Conservation (phyloP, 2,888 invertebrate species). For the Muschampia staudingeri region DNA sequence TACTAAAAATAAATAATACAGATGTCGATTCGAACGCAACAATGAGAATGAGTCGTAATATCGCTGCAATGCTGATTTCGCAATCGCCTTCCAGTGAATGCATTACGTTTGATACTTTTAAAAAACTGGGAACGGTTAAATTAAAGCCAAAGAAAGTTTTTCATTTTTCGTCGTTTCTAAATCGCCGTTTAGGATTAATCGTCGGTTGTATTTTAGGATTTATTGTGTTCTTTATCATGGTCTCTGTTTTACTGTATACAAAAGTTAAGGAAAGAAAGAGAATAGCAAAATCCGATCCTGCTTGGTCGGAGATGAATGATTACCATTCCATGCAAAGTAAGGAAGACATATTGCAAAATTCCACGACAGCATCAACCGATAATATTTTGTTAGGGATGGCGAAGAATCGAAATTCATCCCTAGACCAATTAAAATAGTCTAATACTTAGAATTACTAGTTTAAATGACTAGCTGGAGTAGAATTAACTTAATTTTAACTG, state of each 20-base stretch:
- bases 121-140: slow-evolving; percentile 77
- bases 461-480: slow-evolving; percentile 32
- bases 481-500: slow-evolving; percentile 20
- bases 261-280: slow-evolving; percentile 88
- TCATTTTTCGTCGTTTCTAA: slow-evolving; percentile 80
- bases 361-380: slow-evolving; percentile 87
- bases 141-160: slow-evolving; percentile 79
- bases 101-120: slow-evolving; percentile 84
- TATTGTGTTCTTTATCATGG: slow-evolving; percentile 88
- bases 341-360: slow-evolving; percentile 86
- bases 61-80: slow-evolving; percentile 81
- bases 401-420: slow-evolving; percentile 81
- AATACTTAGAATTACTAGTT: slow-evolving; percentile 50
- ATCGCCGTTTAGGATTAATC: slow-evolving; percentile 86
- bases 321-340: slow-evolving; percentile 88
- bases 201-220: slow-evolving; percentile 87
- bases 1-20: slow-evolving; percentile 74
- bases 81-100: slow-evolving; percentile 88
- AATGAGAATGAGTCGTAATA: slow-evolving; percentile 80
- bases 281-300: slow-evolving; percentile 87
- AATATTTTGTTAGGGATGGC: slow-evolving; percentile 88
- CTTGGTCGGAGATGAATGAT: slow-evolving; percentile 89
- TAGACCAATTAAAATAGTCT: slow-evolving; percentile 77
- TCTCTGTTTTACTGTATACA: slow-evolving; percentile 85
- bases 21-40: slow-evolving; percentile 76